Base-by-base conservation (phyloP, 2,797 vertebrate genomes). In the Decapterus maruadsi region DNA sequence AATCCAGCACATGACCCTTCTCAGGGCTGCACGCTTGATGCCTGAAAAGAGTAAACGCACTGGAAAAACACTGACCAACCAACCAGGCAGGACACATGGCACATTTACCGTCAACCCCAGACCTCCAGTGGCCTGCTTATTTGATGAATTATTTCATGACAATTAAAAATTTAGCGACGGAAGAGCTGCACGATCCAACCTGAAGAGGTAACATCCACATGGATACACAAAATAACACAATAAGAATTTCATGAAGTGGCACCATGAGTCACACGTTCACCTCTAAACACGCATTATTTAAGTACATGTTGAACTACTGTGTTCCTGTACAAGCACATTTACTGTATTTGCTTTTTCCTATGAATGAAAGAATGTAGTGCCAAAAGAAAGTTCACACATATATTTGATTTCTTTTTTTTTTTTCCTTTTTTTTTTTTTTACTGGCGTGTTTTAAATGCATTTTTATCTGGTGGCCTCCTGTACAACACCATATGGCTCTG, bases 41-140 rank as follows among this genome's bases (percentile, higher is more conserved):
- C 82, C 80, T 89, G 75, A 85, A 83, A 81, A 77, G 80, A 86
- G 75, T 74, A 74, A 80, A 80, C 0, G 10, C 31, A 20, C 40
- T 36, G 62, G 51, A 72, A 75, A 71, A 80, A 79, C 67, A 60
- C 20, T 10, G 53, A 48, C 53, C 16, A 22, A 51, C 40, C 45
- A 26, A 48, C 53, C 16, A 22, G 48, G 36, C 45, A 26, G 55
- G 42, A 58, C 58, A 20, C 31, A 45, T 38, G 43, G 48, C 36
- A 50, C 46, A 58, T 67, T 58, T 19, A 64, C 3, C 55, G 40
- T 31, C 0, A 14, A n/a, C 34, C 11, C 11, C 19, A 43, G 59
- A 20, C 12, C 61, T 45, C 1, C 0, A 46, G 50, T 29, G 13
- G 26, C 31, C n/a, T 58, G 22, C 7, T 56, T 56, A 14, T 58